Conservation (phyloP, 2,113 vertebrate genomes). For the Tapirus terrestris region DNA sequence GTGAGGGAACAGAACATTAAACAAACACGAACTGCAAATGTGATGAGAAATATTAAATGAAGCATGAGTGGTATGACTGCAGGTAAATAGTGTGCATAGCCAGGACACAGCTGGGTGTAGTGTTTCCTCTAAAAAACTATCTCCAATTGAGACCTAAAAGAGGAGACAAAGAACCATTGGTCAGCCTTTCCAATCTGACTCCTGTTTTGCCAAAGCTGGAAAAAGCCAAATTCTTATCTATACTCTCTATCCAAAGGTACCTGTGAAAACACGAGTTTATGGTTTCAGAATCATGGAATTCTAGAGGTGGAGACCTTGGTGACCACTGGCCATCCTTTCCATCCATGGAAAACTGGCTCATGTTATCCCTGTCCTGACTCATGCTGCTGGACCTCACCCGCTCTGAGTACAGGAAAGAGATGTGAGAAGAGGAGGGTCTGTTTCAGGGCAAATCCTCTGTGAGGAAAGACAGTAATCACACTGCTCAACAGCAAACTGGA, state of each 20-base stretch:
- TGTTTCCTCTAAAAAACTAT: not conserved
- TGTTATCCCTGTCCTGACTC: not conserved
- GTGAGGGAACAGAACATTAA: not conserved
- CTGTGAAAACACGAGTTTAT: not conserved
- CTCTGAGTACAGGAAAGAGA: not conserved
- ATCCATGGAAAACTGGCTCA: not conserved
- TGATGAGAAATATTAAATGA: not conserved
- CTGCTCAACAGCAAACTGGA: not conserved
- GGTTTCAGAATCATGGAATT: not conserved
- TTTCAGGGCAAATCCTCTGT: not conserved
- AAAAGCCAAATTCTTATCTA: not conserved
- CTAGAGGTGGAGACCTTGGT: not conserved
- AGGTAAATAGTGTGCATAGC: not conserved
- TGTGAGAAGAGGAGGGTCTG: not conserved
- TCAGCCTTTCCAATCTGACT: not conserved
- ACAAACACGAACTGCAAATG: too few relatives aligned
- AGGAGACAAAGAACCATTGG: not conserved
- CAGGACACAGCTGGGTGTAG: not conserved
- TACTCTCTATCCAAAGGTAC: not conserved
- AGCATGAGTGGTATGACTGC: not conserved
- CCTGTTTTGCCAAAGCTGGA: not conserved
- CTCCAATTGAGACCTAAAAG: not conserved
- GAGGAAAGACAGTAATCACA: not conserved
- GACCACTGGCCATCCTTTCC: not conserved
- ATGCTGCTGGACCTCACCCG: not conserved